Evolutionary conservation across 1,140 invertebrate genomes (phyloP).

Genomic region (Drosophila takahashii): DNA sequence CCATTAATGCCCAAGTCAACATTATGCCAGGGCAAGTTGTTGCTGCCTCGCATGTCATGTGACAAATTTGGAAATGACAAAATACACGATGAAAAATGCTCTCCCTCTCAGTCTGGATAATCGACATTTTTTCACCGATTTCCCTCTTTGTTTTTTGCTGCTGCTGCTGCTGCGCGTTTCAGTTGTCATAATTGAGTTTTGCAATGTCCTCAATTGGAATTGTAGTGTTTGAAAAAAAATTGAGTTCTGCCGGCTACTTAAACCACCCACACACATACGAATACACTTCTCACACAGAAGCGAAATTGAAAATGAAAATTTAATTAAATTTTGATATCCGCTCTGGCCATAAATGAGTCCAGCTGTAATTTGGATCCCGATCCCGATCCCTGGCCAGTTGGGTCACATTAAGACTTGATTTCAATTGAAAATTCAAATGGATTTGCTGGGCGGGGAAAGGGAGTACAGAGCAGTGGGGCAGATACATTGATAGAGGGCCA

Average conservation of each 20-base stretch:
- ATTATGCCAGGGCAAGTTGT: conserved; percentile 59
- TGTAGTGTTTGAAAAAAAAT: conserved; percentile 56
- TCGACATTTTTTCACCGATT: conserved; percentile 66
- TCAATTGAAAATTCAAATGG: conserved; percentile 75
- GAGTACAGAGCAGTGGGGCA: conserved; percentile 7
- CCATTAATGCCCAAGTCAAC: conserved; percentile 77
- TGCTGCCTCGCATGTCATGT: conserved; percentile 67
- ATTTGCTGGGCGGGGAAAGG: neutral
- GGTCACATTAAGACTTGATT: conserved; percentile 77
- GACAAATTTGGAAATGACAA: conserved; percentile 82
- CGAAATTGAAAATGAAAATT: conserved; percentile 81
- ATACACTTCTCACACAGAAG: conserved; percentile 4
- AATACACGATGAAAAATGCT: conserved; percentile 70
- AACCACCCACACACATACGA: conserved; percentile 10
- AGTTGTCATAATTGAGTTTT: conserved; percentile 79
- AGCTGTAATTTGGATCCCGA: conserved; percentile 49
- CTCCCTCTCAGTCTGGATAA: conserved; percentile 47
- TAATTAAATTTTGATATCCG: conserved; percentile 83
- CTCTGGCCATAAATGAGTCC: conserved; percentile 67
- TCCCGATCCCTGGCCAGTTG: conserved; percentile 36
- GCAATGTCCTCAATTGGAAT: conserved; percentile 50
- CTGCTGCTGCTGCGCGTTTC: conserved; percentile 24
- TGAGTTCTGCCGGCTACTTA: conserved; percentile 45
- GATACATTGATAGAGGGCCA: conserved; percentile 56
- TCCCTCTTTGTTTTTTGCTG: conserved; percentile 13